phyloP scores from a whole-genome alignment of 2,113 vertebrate species.

The Pelvicachromis taeniatus region DNA sequence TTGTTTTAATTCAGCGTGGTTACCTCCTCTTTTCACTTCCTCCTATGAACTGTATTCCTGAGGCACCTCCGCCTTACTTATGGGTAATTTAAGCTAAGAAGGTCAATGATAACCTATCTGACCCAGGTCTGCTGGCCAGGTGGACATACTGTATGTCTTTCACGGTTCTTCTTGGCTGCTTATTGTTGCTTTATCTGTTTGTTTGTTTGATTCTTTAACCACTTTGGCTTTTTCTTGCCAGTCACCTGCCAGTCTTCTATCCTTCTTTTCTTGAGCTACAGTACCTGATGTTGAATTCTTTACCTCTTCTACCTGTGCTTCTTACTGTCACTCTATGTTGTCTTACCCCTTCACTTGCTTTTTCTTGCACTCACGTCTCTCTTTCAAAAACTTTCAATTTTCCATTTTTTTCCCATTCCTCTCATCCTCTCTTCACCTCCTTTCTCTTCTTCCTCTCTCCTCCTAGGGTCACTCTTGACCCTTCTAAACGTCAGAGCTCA shows the following conservation, averaged over 20 bases:
- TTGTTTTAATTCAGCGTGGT: neutral
- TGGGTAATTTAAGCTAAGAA: neutral
- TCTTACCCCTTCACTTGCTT: constrained; percentile 6
- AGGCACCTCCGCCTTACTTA: neutral
- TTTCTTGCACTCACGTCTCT: constrained; percentile 22
- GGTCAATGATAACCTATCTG: neutral
- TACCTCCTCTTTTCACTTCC: neutral
- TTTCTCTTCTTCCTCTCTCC: constrained; percentile 61
- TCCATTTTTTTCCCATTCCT: constrained; percentile 32
- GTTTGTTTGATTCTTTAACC: constrained; percentile 48
- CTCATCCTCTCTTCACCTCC: constrained; percentile 39
- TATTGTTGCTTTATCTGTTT: constrained; percentile 62
- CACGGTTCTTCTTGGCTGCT: constrained; percentile 55
- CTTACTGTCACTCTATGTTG: constrained; percentile 13
- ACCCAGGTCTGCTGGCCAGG: constrained; percentile 47
- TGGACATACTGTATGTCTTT: constrained; percentile 9
- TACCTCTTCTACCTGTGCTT: constrained; percentile 26
- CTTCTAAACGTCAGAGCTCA: constrained; percentile 95
- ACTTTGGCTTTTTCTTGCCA: constrained; percentile 64
- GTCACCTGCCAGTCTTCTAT: constrained; percentile 54
- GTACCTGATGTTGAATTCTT: constrained; percentile 24
- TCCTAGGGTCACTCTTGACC: constrained; percentile 95
- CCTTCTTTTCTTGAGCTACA: constrained; percentile 28
- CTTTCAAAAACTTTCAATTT: constrained; percentile 19
- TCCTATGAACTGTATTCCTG: neutral